A percentile compares a stretch with the other conserved stretches of the same genome.
These are phyloP conservation scores for Osmoderma eremita DNA, from an alignment of 2,888 invertebrate species.

Conservation along the genomic window DNA sequence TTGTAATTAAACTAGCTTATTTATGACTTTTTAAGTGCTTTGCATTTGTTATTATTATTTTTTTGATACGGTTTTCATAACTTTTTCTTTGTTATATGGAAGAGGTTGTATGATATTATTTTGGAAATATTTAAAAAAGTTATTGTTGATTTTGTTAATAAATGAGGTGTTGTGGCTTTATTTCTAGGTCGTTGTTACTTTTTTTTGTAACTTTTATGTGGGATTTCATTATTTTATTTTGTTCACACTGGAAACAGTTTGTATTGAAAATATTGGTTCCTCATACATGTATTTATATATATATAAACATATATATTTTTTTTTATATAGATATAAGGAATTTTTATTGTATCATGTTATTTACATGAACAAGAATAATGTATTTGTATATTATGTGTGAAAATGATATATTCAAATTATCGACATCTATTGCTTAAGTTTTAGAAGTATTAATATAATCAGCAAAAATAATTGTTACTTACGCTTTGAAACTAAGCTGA, in stretches of 20 bases:
- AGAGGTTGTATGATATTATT: conserved; percentile 39
- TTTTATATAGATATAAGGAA: conserved; percentile 31
- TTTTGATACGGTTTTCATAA: conserved; percentile 20
- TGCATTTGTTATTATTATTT: conserved; percentile 30
- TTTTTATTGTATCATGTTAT: conserved; percentile 38
- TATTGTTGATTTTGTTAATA: conserved; percentile 41
- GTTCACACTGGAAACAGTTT: conserved; percentile 21
- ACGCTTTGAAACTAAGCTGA: too few relatives aligned
- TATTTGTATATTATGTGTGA: conserved; percentile 32
- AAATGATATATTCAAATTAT: conserved; percentile 30
- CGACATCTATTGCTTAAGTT: conserved; percentile 7
- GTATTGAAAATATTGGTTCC: conserved; percentile 32
- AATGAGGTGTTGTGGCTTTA: conserved; percentile 39
- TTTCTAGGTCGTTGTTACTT: conserved; percentile 38
- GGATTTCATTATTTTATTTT: conserved; percentile 28
- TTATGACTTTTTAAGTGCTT: conserved; percentile 42
- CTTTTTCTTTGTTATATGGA: conserved; percentile 27
- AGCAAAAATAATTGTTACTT: too few relatives aligned
- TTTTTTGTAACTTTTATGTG: conserved; percentile 30
- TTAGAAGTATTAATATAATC: too few relatives aligned
- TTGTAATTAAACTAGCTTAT: conserved; percentile 62
- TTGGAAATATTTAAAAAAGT: conserved; percentile 39
- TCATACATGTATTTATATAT: conserved; percentile 34
- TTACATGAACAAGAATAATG: conserved; percentile 28
- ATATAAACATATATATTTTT: conserved; percentile 32